Conservation (phyloP, 2,888 invertebrate genomes). For the Orchesella flavescens region DNA sequence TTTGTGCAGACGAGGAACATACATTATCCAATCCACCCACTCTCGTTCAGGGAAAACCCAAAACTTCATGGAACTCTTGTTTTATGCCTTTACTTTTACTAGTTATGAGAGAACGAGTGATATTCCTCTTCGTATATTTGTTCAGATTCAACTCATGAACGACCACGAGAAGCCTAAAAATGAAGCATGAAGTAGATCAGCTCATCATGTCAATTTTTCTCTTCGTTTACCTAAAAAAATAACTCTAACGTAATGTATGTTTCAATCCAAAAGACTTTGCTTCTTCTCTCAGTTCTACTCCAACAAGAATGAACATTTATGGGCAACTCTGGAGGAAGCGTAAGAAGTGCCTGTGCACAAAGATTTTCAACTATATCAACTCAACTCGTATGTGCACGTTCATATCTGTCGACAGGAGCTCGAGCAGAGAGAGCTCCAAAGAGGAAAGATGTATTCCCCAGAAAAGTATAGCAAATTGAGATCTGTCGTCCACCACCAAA, state of each 20-base stretch:
- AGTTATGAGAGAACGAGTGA: background rate
- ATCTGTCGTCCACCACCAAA: conserved; percentile 56
- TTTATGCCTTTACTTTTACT: background rate
- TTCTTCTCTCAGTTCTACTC: too few species aligned
- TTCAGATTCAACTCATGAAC: too few species aligned
- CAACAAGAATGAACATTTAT: too few species aligned
- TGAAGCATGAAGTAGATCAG: background rate
- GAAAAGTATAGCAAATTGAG: conserved; percentile 50
- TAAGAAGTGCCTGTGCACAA: too few species aligned
- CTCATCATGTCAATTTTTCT: conserved; percentile 10
- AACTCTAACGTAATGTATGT: background rate
- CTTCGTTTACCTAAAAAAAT: conserved; percentile 10
- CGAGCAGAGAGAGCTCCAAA: background rate
- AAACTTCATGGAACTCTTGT: too few species aligned
- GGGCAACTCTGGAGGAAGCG: too few species aligned
- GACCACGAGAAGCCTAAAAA: background rate
- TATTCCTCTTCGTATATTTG: background rate
- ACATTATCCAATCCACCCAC: too few species aligned
- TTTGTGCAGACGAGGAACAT: too few species aligned
- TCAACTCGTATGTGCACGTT: too few species aligned
- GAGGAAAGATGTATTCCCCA: conserved; percentile 12
- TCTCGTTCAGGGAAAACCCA: too few species aligned
- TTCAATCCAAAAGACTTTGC: too few species aligned
- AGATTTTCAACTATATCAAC: too few species aligned
- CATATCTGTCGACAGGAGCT: conserved; percentile 1